Evolutionary conservation across 2,797 vertebrate species (phyloP), one percentile per base, ranked within the genome.

Genomic region (Cephalopachus bancanus): DNA sequence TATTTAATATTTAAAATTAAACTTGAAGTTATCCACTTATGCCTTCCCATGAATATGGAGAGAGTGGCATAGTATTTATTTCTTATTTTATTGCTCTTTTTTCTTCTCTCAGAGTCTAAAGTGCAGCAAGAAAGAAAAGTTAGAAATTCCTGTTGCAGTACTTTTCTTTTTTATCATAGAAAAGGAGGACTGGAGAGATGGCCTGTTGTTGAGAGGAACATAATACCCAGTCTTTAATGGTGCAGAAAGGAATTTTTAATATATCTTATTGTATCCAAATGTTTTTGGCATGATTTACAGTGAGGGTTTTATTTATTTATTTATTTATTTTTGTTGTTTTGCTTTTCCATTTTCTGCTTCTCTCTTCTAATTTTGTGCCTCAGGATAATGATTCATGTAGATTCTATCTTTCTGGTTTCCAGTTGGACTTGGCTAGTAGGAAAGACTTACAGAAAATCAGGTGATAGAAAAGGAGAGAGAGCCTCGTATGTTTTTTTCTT

Each of bases 1-100:
- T 75, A 88, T n/a, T 75, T 76, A 97, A 65, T 75, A 88, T n/a
- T 75, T 76, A 97, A 89, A 93, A 64, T 44, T 6, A 67, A 97
- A 86, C 67, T 16, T 17, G 6, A n/a, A 30, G 51, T 17, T 20
- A 49, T 6, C 20, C 44, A 64, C 12, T 17, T 79, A 28, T 0
- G 33, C 14, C 19, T 93, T 95, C 24, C 10, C 33, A 59, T 16
- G 17, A 62, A 12, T 64, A 2, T 30, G 8, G 2, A 59, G 15
- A 53, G 2, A 62, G 44, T 57, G 10, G 4, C 8, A n/a, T 65
- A n/a, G 4, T 53, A 89, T 30, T 88, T 89, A 67, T 74, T 85
- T 67, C 10, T 11, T 80, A 53, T n/a, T 94, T 69, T 57, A 6
- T 75, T 96, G 19, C 1, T 57, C 7, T 51, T 80, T 65, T 11